Evolutionary conservation across 2,888 invertebrate genomes (phyloP), one percentile per base, ranked within the genome.

Genomic region (Geotrupes spiniger): DNA sequence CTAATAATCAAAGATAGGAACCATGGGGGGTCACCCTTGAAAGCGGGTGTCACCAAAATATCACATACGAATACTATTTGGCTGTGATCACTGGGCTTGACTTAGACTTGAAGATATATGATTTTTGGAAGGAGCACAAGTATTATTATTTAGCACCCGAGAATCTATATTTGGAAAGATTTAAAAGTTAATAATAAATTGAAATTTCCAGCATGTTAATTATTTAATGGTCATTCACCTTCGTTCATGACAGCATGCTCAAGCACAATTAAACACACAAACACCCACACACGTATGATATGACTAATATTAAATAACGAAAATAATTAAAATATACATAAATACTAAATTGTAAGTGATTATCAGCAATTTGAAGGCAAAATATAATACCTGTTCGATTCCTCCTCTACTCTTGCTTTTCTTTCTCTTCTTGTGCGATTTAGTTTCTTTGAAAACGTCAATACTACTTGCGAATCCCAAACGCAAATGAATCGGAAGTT

Each of bases 371-470:
- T 43, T 37, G 42, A 49, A 46, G 41, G 41, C 14, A 46, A 62
- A 62, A 62, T 58, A 62, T 62, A 66, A 70, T 72, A 76, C 74
- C 70, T 77, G 76, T 60, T 77, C 76, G 57, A 71, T 53, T 49
- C 66, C 72, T 31, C 74, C 73, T 54, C 74, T 71, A 50, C 74
- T 75, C 57, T 75, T 74, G 50, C 69, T 73, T 58, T 73, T 74
- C 54, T 71, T 73, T 49, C 58, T 64, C 41, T 70, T 72, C 43
- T 68, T 66, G 15, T 70, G 68, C n/a, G 57, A 50, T 36, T 66
- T 66, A 6, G 60, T 57, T 4, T 65, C 62, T 40, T 56, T 54
- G 49, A 62, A 63, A 6, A 58, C 42, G 36, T 70, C 68, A 38
- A 62, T 44, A 27, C 45, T 54, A 46, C 61, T 63, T 6, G 68